Base-by-base conservation (phyloP, 2,113 vertebrate genomes). In the Australoheros scitulus region DNA sequence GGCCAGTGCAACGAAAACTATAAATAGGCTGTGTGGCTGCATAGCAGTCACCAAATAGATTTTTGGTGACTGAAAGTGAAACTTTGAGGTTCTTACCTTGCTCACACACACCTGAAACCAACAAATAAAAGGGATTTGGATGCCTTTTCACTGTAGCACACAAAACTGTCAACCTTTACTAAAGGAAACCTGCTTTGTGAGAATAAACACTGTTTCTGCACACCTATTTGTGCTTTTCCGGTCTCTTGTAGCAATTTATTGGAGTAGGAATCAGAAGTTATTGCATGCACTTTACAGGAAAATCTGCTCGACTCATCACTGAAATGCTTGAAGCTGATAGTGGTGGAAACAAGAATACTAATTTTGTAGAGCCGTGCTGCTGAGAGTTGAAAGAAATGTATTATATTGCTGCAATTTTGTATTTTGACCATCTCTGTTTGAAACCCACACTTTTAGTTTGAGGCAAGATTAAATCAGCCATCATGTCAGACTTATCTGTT, bases 11-110 rank as follows among this genome's bases (percentile, higher is more conserved):
- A 14, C 59, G 4, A 26, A 57, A 87, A 57, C 75, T 77, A 85
- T 78, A 87, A 87, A 91, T 76, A 87, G 79, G 38, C 55, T 64
- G 61, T 61, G 64, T 86, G 83, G 74, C 76, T 77, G 55, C 77
- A 61, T 63, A 84, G 34, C 77, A 83, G 80, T 43, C 65, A 58
- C 52, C 26, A 83, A 83, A 59, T 78, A 77, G 36, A 61, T 88
- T 80, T 82, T 26, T 10, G 29, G 57, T 79, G 65, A 89, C 50
- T 86, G 52, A 87, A 85, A 88, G 72, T 38, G 9, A 83, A 32
- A 77, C 60, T 82, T 59, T 76, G 29, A 87, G 58, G 72, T 58
- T 68, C 3, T 22, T 5, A 9, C 34, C 20, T 70, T 9, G 0
- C 74, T 26, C 36, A n/a, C 11, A 74, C 20, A 43, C 7, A 85